Evolutionary conservation across 2,888 invertebrate genomes (phyloP), one percentile per base, ranked within the genome.

Genomic region (Cataglyphis albicans): DNA sequence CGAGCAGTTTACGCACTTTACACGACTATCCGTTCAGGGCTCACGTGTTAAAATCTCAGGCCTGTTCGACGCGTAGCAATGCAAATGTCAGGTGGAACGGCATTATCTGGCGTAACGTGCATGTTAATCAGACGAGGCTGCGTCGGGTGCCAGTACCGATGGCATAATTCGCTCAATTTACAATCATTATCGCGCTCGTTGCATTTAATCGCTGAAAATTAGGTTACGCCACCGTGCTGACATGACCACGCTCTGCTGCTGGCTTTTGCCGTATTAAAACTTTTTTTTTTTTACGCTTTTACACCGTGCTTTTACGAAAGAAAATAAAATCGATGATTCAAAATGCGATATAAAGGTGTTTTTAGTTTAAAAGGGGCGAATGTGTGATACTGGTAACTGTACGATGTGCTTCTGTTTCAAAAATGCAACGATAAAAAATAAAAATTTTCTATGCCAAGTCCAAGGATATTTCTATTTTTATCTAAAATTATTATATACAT

Each of bases 131-230:
- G 89, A 85, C 87, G 91, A 86, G 91, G 89, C 90, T 89, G 90
- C 89, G 89, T 90, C 88, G 91, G 88, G 78, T 75, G 74, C 85
- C 84, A 87, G 89, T 91, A 90, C 89, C 90, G 88, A 88, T 88
- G 89, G 92, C 92, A 93, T 93, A 94, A 94, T 94, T 94, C 91
- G 90, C 91, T 92, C 92, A 93, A 94, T 94, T 93, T 94, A 93
- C 94, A 94, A 94, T 92, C 93, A 92, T 93, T 94, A 94, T 93
- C 92, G 90, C 89, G 89, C 90, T 82, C 92, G 91, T 92, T 91
- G 92, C 91, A 91, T 93, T 93, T 93, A 93, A 94, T 93, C 92
- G 91, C 82, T 86, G 86, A 85, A 90, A 93, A 93, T 93, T 92
- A 90, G 93, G 91, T 94, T 93, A 92, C 83, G 84, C 85, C 87